Evolutionary conservation across 2,113 vertebrate genomes (phyloP), one percentile per base, ranked within the genome.

Genomic region (Gymnorhina tibicen): DNA sequence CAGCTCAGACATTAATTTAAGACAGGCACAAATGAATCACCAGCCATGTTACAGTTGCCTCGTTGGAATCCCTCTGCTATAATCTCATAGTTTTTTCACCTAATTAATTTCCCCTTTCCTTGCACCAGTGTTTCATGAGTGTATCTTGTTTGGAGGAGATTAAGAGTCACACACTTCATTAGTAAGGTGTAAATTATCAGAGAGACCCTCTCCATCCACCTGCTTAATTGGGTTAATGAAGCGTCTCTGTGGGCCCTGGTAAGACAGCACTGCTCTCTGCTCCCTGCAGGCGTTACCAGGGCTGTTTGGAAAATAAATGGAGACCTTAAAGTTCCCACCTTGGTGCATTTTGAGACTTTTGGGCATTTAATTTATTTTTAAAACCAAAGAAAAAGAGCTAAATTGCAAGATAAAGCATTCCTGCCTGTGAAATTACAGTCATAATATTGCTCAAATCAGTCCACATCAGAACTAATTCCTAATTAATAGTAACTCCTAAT

Each of bases 141-240:
- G 98, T 98, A 97, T 97, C 98, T 98, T 98, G 98, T 99, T 99
- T 99, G 98, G 97, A 98, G 98, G 98, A 99, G 99, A 99, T 99
- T 99, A 99, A 98, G 98, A 98, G 98, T 97, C 98, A 98, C 97
- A 98, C 98, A 98, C 98, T 98, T 99, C 98, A 98, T 99, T 98
- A 98, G 98, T 97, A 98, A 99, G 98, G 98, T 99, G 99, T 98
- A 98, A 99, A 99, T 99, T 97, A 99, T 99, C 97, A 97, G 98
- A 81, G 98, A 98, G 98, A 97, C 98, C 97, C 98, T 98, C 98
- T 98, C 98, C 98, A 98, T 98, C 98, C 98, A 99, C 98, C 98
- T 99, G 98, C 98, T 98, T 99, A 99, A 99, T 99, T 98, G 98
- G 98, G 97, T 96, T 99, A 98, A 99, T 99, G 98, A 99, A 98